A percentile compares a stretch with the other conserved stretches of the same genome.
These are phyloP conservation scores for Platysternon megacephalum DNA, from an alignment of 2,113 vertebrate species.

Conservation along the genomic window DNA sequence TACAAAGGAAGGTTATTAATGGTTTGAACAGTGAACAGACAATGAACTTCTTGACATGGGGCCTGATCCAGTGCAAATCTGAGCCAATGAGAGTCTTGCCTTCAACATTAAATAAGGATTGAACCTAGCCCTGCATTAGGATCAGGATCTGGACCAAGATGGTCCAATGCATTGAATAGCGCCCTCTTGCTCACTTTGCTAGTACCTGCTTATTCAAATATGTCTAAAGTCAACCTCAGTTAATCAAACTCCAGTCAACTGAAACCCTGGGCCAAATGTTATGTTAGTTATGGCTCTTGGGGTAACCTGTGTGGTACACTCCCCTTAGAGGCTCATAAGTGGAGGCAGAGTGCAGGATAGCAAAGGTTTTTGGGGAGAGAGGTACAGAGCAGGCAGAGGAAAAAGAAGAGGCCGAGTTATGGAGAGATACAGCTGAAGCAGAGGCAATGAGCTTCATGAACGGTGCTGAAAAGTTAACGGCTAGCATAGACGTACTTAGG, in stretches of 20 bases:
- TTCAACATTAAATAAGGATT: background rate
- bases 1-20: background rate
- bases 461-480: background rate
- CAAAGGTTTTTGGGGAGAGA: background rate
- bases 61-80: background rate
- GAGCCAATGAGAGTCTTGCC: background rate
- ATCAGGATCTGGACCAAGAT: background rate
- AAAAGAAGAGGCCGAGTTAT: background rate
- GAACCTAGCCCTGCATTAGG: background rate
- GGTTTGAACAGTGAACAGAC: background rate
- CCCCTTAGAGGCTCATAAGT: background rate
- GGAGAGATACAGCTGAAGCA: background rate
- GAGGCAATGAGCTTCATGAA: background rate
- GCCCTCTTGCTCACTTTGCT: background rate
- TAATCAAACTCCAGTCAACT: background rate
- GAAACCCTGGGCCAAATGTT: background rate
- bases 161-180: background rate
- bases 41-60: background rate
- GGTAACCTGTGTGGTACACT: background rate
- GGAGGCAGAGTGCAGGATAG: background rate
- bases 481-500: background rate
- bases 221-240: background rate
- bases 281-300: accelerated
- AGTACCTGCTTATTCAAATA: background rate
- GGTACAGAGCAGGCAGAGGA: background rate